Conservation (phyloP, 2,797 vertebrate species). For the Neopelma chrysocephalum region DNA sequence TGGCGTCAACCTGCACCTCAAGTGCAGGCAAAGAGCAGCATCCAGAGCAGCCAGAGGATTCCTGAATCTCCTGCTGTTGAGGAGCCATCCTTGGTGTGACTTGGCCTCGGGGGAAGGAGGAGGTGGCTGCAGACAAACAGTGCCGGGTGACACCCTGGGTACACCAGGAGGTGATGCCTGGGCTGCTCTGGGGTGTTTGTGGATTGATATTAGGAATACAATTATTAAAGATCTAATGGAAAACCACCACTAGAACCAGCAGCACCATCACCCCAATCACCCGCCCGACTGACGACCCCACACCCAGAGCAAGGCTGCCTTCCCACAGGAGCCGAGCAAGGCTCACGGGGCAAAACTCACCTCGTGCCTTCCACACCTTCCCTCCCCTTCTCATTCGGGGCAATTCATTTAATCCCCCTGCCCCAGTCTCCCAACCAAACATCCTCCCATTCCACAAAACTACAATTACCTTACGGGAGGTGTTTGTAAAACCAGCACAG, state of each 20-base stretch:
- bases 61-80: background rate
- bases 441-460: background rate
- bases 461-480: background rate
- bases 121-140: background rate
- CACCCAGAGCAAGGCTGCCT: rapidly evolving
- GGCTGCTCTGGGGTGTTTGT: background rate
- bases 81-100: background rate
- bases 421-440: background rate
- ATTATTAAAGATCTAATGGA: background rate
- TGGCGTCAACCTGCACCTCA: background rate
- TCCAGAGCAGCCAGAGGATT: background rate
- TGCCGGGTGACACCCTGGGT: rapidly evolving
- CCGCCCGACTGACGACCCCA: rapidly evolving
- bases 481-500: background rate
- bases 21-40: background rate
- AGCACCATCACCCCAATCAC: background rate
- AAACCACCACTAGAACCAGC: background rate
- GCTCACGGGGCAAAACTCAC: background rate
- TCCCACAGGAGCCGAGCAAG: rapidly evolving
- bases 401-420: background rate
- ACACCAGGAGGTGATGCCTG: background rate
- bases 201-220: rapidly evolving
- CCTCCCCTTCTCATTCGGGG: background rate
- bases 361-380: background rate
- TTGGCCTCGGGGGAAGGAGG: background rate